A percentile compares a stretch with the other conserved stretches of the same genome.
Evolutionary conservation across 2,797 vertebrate species (phyloP).

Genomic region (Cetoscarus ocellatus): DNA sequence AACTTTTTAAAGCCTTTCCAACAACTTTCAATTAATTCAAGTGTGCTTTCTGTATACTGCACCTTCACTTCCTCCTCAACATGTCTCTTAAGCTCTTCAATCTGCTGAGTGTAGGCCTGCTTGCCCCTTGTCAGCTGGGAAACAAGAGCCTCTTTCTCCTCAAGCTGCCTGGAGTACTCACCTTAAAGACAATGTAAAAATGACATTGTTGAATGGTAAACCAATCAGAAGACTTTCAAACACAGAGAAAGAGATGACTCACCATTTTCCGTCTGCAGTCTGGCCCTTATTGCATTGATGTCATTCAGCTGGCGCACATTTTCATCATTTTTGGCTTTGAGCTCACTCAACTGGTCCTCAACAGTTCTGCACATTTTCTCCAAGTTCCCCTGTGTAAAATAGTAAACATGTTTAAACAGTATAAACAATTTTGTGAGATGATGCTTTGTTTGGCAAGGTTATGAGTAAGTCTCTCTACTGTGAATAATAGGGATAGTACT

Average conservation of each 20-base stretch:
- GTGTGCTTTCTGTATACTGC: background rate
- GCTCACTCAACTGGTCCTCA: slow-evolving; percentile 89
- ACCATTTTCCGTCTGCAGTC: slow-evolving; percentile 89
- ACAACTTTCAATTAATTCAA: too few species aligned
- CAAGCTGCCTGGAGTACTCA: slow-evolving; percentile 88
- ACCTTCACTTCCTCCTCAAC: slow-evolving; percentile 85
- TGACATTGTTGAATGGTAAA: background rate
- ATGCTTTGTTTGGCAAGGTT: too few species aligned
- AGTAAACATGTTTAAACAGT: too few species aligned
- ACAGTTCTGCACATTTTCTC: slow-evolving; percentile 89
- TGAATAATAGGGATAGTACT: background rate
- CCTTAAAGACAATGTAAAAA: slow-evolving; percentile 39
- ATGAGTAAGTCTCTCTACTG: background rate
- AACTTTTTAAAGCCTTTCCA: background rate
- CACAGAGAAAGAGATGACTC: background rate
- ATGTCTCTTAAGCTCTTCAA: slow-evolving; percentile 91
- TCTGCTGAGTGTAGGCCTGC: slow-evolving; percentile 91
- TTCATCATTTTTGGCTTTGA: slow-evolving; percentile 89
- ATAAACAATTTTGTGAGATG: too few species aligned
- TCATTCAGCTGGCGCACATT: slow-evolving; percentile 88
- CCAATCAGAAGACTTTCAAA: background rate
- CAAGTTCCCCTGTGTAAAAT: slow-evolving; percentile 86
- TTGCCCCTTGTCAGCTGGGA: slow-evolving; percentile 91
- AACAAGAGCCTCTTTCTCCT: slow-evolving; percentile 90
- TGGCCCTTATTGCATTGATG: slow-evolving; percentile 81